phyloP scores from a whole-genome alignment of 2,113 vertebrate species.

The Colius striatus region DNA sequence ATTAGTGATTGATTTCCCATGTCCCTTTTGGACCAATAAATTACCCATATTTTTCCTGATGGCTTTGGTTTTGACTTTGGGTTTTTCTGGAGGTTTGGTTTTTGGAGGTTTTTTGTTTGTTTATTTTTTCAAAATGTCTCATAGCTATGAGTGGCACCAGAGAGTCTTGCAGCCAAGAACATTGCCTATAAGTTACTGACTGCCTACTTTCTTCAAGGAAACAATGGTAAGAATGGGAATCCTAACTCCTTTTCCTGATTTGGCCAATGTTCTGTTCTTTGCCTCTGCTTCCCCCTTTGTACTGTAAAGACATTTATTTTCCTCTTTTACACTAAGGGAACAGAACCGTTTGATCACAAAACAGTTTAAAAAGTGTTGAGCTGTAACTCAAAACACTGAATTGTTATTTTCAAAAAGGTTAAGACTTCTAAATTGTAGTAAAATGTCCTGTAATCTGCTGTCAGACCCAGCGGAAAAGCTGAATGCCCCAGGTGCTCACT shows the following conservation, averaged over 20 bases:
- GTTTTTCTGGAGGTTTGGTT: neutral
- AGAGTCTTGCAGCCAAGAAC: neutral
- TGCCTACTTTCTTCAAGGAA: neutral
- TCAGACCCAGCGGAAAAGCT: neutral
- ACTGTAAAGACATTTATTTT: neutral
- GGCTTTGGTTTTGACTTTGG: neutral
- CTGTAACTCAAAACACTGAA: neutral
- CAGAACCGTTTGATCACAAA: neutral
- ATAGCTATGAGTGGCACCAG: neutral
- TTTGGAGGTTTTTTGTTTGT: neutral
- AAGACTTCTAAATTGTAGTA: neutral
- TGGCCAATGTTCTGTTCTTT: neutral
- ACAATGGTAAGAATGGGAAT: neutral
- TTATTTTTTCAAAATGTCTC: neutral
- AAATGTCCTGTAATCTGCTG: neutral
- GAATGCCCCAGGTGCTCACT: neutral
- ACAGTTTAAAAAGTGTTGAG: neutral
- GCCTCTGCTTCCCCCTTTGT: neutral
- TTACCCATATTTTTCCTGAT: neutral
- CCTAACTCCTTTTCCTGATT: neutral
- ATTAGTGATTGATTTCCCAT: neutral
- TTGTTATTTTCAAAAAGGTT: neutral
- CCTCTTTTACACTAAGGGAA: neutral
- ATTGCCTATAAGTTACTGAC: neutral
- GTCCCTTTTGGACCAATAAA: neutral